A percentile compares a stretch with the other conserved stretches of the same genome.
These are phyloP conservation scores for Nemoura dubitans DNA, from an alignment of 2,888 invertebrate genomes.

Conservation along the genomic window DNA sequence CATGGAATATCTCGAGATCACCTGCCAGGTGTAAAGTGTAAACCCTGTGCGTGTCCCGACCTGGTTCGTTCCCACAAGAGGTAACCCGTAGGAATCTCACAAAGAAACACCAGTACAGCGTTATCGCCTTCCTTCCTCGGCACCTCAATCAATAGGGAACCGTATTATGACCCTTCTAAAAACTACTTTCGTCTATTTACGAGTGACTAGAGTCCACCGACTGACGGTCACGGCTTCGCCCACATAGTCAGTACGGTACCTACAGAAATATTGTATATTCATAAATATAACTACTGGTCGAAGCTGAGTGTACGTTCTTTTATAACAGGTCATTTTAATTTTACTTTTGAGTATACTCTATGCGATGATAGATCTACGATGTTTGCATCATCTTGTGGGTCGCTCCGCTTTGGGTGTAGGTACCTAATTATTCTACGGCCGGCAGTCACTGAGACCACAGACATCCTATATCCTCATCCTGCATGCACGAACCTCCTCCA, in stretches of 20 bases:
- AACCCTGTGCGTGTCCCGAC: no score
- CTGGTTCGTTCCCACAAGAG: no score
- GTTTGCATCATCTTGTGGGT: neutral
- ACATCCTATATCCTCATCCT: neutral
- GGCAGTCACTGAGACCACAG: neutral
- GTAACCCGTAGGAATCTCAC: no score
- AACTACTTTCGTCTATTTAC: neutral
- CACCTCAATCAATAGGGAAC: neutral
- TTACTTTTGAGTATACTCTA: neutral
- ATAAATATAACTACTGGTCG: neutral
- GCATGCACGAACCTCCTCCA: neutral
- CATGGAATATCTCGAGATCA: no score
- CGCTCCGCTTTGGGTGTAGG: neutral
- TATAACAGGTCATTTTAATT: neutral
- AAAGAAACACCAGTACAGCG: neutral
- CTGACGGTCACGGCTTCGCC: neutral
- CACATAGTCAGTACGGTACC: neutral
- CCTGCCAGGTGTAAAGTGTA: no score
- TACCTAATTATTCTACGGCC: neutral
- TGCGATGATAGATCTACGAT: neutral
- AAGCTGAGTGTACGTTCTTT: neutral
- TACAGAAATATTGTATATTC: neutral
- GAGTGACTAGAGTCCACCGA: neutral
- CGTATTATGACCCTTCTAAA: neutral
- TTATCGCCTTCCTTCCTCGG: neutral